Percentiles rank a stretch among this genome's conserved stretches.
phyloP scores from a whole-genome alignment of 2,113 vertebrate genomes.

The Marmota monax region DNA sequence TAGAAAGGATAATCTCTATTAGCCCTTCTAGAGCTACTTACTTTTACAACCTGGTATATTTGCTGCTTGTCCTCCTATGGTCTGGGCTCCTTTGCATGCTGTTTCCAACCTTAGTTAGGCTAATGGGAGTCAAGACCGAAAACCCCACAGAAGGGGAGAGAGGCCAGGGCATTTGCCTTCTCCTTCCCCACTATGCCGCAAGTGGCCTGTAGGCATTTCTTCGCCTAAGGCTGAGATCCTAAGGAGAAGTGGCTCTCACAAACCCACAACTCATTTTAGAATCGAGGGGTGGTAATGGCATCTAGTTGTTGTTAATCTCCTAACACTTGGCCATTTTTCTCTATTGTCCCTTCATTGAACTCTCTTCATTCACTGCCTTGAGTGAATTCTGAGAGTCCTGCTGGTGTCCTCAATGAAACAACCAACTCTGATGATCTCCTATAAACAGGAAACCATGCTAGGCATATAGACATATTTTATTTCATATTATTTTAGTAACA shows the following conservation, averaged over 20 bases:
- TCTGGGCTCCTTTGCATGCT: neutral
- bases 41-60: neutral
- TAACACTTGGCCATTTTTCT: neutral
- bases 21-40: neutral
- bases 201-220: neutral
- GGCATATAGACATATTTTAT: neutral
- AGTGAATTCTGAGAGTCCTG: neutral
- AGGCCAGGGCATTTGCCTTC: neutral
- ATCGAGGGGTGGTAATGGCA: fast-evolving
- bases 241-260: neutral
- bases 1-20: neutral
- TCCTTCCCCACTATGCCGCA: neutral
- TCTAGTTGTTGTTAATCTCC: neutral
- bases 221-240: neutral
- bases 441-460: neutral
- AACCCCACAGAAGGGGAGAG: neutral
- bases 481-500: neutral
- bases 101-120: neutral
- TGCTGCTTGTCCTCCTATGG: neutral
- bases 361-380: neutral
- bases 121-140: neutral
- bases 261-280: neutral
- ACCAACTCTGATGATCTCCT: neutral
- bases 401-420: neutral
- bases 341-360: neutral